Evolutionary conservation across 1,140 invertebrate genomes (phyloP), one percentile per base, ranked within the genome.

Genomic region (Micrasema longulum): DNA sequence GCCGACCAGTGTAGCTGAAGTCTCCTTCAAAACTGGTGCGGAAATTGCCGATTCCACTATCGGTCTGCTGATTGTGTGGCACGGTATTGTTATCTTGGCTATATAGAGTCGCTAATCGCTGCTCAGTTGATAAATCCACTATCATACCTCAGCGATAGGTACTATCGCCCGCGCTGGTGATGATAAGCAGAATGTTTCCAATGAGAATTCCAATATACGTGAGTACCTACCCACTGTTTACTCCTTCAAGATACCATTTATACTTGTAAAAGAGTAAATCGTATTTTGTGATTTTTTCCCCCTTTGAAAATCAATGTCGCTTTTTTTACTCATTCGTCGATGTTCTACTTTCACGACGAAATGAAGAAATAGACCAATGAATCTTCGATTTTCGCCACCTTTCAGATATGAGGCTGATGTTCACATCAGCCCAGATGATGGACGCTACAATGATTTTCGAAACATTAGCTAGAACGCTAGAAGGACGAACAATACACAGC

Each of bases 11-110:
- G 14, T 38, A 18, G 18, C 55, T 60, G 35, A 35, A 31, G 55
- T 60, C 55, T 60, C 55, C 36, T 60, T 41, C 36, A 60, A 60
- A 60, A 60, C 55, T 60, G 53, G 55, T 60, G 55, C 55, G 55
- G 55, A 60, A 60, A 60, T 60, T 60, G 36, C 55, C 35, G 55
- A 60, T 60, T 60, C 16, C 18, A 12, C 9, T 41, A 60, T 60
- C 55, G 36, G 55, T 38, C 16, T 22, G 55, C 55, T 38, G 55
- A 60, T 60, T 60, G 36, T 60, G 36, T 23, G 55, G 55, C 55
- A 60, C 55, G 55, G 36, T 60, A 60, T 60, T 60, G 55, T 60
- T 60, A 60, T 60, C 55, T 60, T 38, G 55, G 36, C 55, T 38
- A 22, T 60, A 22, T 60, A 14, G 55, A 60, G 55, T 22, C 55